phyloP scores from a whole-genome alignment of 1,140 invertebrate species.

The Notospermus geniculatus region DNA sequence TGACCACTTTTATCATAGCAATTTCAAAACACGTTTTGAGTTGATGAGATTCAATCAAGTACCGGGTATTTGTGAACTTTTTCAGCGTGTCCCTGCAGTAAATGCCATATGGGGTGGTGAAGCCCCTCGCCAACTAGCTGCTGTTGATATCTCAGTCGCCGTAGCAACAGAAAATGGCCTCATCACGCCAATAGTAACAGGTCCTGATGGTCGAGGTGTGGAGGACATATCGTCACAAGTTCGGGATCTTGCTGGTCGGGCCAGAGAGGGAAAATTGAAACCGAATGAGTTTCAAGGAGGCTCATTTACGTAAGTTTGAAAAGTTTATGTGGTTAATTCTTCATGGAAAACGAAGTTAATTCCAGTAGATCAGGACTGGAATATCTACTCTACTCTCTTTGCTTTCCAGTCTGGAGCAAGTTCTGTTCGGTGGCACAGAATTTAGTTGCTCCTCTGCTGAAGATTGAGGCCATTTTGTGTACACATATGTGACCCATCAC shows the following conservation, averaged over 20 bases:
- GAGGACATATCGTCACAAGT: conserved; percentile 55
- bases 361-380: too few relatives aligned
- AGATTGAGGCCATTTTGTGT: too few relatives aligned
- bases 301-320: conserved; percentile 45
- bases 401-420: too few relatives aligned
- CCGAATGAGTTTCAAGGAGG: conserved; percentile 52
- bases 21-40: too few relatives aligned
- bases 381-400: too few relatives aligned
- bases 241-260: conserved; percentile 68
- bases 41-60: too few relatives aligned
- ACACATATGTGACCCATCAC: too few relatives aligned
- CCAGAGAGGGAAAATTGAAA: conserved; percentile 45
- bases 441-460: too few relatives aligned
- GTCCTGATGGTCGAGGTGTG: conserved; percentile 48
- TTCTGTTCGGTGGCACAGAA: too few relatives aligned
- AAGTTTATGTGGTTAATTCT: too few relatives aligned
- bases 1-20: too few relatives aligned
- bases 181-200: conserved; percentile 90
- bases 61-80: conserved; percentile 14
- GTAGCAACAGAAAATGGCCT: conserved; percentile 93
- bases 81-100: conserved; percentile 43
- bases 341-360: too few relatives aligned
- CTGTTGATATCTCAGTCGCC: conserved; percentile 94
- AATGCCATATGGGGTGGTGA: conserved; percentile 44
- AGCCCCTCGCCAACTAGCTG: conserved; percentile 59